Conservation (phyloP, 2,113 vertebrate genomes). For the Cairina moschata region DNA sequence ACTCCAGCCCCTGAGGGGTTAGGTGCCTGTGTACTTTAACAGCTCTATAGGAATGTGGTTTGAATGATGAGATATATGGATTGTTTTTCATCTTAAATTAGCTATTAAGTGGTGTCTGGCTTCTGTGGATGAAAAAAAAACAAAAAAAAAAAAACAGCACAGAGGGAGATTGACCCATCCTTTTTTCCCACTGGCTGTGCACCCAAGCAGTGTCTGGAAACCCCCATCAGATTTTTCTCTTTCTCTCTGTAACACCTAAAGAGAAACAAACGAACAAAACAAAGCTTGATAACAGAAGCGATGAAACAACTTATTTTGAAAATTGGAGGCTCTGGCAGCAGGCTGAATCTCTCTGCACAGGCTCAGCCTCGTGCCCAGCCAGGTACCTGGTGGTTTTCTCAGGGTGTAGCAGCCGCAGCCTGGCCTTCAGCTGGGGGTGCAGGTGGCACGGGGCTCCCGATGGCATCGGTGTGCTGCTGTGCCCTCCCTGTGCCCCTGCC, state of each 20-base stretch:
- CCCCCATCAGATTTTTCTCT: neutral
- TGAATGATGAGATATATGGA: neutral
- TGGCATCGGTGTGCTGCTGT: fast-evolving
- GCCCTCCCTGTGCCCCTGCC: neutral
- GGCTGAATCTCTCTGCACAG: neutral
- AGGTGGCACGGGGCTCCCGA: fast-evolving
- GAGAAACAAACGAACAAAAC: neutral
- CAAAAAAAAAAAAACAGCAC: neutral
- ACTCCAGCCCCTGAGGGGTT: neutral
- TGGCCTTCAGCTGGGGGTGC: neutral
- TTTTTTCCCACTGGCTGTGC: neutral
- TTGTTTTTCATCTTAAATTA: neutral
- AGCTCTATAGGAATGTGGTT: no score
- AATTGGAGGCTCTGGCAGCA: neutral
- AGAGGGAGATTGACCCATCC: no score
- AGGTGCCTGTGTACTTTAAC: neutral
- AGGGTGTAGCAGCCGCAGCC: no score
- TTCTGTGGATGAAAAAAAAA: neutral
- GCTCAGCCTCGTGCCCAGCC: neutral
- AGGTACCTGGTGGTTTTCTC: no score
- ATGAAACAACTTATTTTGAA: neutral
- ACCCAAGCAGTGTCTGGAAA: neutral
- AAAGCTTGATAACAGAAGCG: neutral
- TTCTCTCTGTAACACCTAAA: neutral
- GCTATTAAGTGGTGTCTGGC: neutral